Evolutionary conservation across 2,888 invertebrate species (phyloP).

Genomic region (Hypomecis atomaria): DNA sequence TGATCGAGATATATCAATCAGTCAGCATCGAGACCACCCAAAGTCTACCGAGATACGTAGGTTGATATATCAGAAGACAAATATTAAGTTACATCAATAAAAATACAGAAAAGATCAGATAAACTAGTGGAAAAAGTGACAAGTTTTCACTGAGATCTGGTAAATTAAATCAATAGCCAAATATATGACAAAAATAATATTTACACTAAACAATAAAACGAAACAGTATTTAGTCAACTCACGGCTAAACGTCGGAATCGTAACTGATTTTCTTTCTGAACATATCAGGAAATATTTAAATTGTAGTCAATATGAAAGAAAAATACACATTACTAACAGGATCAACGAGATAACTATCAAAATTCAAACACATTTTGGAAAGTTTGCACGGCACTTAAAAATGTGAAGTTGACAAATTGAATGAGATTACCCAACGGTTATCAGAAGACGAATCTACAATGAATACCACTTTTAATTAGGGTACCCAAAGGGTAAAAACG

Average conservation of each 20-base stretch:
- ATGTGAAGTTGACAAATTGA: conserved; percentile 32
- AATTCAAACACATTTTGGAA: conserved; percentile 37
- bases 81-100: conserved; percentile 28
- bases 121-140: conserved; percentile 26
- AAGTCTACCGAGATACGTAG: conserved; percentile 36
- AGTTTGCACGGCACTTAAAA: conserved; percentile 47
- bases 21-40: conserved; percentile 69
- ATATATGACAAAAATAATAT: no score
- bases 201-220: background rate
- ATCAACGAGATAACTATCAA: background rate
- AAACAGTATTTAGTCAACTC: background rate
- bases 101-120: conserved; percentile 32
- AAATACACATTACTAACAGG: background rate
- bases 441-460: background rate
- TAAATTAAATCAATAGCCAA: conserved; percentile 1
- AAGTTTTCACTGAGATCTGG: conserved; percentile 1
- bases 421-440: conserved; percentile 9
- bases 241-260: conserved; percentile 9
- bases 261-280: conserved; percentile 1
- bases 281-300: background rate
- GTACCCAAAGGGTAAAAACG: no score
- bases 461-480: no score
- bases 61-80: conserved; percentile 20
- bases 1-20: conserved; percentile 56
- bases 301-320: background rate